Percentiles rank a stretch among this genome's conserved stretches.
These are phyloP conservation scores for Fratercula arctica DNA, from an alignment of 2,797 vertebrate species.

Conservation along the genomic window DNA sequence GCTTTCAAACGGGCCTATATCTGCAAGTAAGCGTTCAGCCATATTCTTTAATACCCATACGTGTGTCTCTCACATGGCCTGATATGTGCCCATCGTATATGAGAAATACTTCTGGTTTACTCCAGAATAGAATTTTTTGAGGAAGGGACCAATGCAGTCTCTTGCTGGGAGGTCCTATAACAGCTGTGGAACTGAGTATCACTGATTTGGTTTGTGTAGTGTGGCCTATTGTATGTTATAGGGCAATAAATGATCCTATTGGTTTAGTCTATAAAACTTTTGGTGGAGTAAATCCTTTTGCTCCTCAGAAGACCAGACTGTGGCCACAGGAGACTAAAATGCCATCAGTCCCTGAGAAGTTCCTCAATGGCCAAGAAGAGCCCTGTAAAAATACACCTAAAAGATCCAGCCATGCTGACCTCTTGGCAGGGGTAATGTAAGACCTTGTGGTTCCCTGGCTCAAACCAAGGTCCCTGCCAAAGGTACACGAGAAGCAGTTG, in stretches of 20 bases:
- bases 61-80: neutral
- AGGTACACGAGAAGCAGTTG: rapidly evolving
- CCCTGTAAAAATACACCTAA: neutral
- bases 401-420: neutral
- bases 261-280: neutral
- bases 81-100: rapidly evolving
- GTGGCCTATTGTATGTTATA: neutral
- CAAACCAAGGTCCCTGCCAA: neutral
- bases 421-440: neutral
- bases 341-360: neutral
- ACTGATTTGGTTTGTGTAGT: neutral
- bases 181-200: neutral
- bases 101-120: neutral
- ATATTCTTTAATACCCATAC: neutral
- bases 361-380: neutral
- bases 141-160: neutral
- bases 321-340: neutral
- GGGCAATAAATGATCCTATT: neutral
- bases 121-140: neutral
- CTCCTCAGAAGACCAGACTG: neutral
- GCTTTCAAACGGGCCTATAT: neutral
- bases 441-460: neutral
- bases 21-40: neutral
- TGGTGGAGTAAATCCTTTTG: neutral
- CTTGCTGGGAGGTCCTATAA: neutral